Percentiles rank a stretch among this genome's conserved stretches.
These are phyloP conservation scores for Ancistrus triradiatus DNA, from an alignment of 2,113 vertebrate genomes.

Conservation along the genomic window DNA sequence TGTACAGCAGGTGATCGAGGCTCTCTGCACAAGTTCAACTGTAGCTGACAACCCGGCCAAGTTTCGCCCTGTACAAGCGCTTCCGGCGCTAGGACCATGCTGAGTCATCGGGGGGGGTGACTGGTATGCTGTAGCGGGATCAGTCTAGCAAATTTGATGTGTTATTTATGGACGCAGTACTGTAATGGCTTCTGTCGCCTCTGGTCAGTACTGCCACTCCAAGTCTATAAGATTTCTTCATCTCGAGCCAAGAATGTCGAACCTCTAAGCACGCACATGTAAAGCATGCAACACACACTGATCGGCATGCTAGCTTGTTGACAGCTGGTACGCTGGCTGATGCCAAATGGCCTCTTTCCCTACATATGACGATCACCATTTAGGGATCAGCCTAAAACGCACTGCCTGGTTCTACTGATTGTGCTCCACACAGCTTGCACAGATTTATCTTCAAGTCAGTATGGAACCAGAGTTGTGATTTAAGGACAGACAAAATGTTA, in stretches of 20 bases:
- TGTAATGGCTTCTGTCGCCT: background rate
- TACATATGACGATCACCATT: background rate
- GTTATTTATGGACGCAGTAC: conserved; percentile 16
- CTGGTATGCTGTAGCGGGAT: conserved; percentile 3
- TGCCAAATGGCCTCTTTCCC: background rate
- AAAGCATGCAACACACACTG: background rate
- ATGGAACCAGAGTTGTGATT: no score
- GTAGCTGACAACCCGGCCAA: conserved; percentile 93
- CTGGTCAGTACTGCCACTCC: conserved; percentile 9
- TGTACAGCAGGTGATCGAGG: conserved; percentile 86
- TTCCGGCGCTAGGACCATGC: conserved; percentile 90
- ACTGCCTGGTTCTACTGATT: background rate
- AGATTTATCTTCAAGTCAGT: background rate
- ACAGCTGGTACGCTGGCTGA: background rate
- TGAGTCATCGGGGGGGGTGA: conserved; percentile 50
- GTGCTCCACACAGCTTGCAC: background rate
- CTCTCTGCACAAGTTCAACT: conserved; percentile 87
- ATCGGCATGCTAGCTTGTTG: background rate
- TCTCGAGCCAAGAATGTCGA: background rate
- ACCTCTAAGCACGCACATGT: background rate
- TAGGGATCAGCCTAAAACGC: no score
- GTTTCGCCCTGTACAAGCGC: conserved; percentile 93
- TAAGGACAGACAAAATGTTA: no score
- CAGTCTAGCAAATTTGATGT: background rate
- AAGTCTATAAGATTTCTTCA: background rate